These are phyloP conservation scores for Amorpha juglandis DNA, from an alignment of 2,888 invertebrate species.

Conservation along the genomic window DNA sequence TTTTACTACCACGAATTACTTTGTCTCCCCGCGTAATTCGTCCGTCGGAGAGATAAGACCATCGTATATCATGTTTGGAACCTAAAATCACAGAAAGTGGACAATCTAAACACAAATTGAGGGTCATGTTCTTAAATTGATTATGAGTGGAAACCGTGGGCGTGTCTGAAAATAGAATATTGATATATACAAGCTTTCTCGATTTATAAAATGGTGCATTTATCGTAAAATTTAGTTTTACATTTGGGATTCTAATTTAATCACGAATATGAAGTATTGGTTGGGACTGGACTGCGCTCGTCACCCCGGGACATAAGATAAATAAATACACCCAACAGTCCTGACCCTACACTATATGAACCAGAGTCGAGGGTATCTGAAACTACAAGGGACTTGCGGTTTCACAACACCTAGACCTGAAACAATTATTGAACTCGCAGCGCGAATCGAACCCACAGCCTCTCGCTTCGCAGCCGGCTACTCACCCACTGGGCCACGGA, in stretches of 20 bases:
- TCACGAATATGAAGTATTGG: too few relatives aligned
- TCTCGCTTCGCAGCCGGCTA: too few relatives aligned
- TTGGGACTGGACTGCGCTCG: too few relatives aligned
- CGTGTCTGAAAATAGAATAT: background rate
- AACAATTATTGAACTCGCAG: too few relatives aligned
- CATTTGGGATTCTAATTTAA: background rate
- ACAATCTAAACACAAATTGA: conserved; percentile 4
- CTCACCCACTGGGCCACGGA: too few relatives aligned
- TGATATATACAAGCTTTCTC: background rate
- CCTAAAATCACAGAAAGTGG: conserved; percentile 12
- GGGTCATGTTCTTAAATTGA: background rate
- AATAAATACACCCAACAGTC: too few relatives aligned
- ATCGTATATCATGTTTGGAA: conserved; percentile 6
- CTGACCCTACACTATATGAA: too few relatives aligned
- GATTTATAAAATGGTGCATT: background rate
- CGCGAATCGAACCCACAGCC: too few relatives aligned
- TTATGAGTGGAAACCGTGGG: background rate
- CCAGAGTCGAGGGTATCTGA: too few relatives aligned
- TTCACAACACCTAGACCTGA: too few relatives aligned
- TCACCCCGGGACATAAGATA: too few relatives aligned
- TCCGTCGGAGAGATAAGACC: background rate
- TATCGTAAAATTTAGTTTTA: background rate
- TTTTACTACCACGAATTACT: conserved; percentile 20
- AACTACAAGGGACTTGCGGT: too few relatives aligned
- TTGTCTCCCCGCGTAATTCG: conserved; percentile 18